Base-by-base conservation (phyloP, 2,113 vertebrate genomes). In the Stomatorhinus ivindoensis region DNA sequence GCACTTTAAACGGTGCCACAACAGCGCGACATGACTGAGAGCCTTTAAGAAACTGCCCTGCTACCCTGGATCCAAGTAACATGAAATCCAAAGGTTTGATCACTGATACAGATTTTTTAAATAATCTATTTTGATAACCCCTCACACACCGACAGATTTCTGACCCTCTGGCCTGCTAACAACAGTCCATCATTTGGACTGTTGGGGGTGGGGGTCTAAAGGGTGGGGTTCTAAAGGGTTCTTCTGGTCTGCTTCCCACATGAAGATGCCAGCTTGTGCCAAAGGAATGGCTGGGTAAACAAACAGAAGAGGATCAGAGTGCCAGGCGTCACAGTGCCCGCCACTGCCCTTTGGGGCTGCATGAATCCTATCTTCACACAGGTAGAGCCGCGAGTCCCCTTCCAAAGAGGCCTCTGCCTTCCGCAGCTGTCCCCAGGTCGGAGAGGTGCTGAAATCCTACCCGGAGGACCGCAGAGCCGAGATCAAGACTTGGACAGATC, bases 41-140 rank as follows among this genome's bases (percentile, higher is more conserved):
- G 19, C 48, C n/a, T 51, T 46, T 24, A 53, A 51, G 88, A 69
- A 65, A 27, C 85, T 90, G 88, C 47, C 58, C 47, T 13, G 1
- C 42, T 48, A 80, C 39, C 89, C 88, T 88, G 89, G 42, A 84
- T 82, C 19, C 21, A 31, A 87, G 47, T 46, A 46, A 50, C 19
- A 47, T 31, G 42, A 80, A 89, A 92, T 93, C 93, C 94, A 93
- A 94, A 95, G 95, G 88, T 94, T 92, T 94, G 94, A 95, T 93
- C 93, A 95, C 93, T 15, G 31, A 39, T 92, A 92, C 93, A 94
- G 95, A 96, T 96, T 96, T 95, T 96, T 96, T 95, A 96, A 93
- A 95, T 96, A 95, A 96, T 96, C 55, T 88, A 86, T 88, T 95
- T 95, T 95, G 96, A 96, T 96, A 96, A 96, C 97, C 96, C 94